Evolutionary conservation across 2,888 invertebrate genomes (phyloP).

Genomic region (Drosophila multiciliata): DNA sequence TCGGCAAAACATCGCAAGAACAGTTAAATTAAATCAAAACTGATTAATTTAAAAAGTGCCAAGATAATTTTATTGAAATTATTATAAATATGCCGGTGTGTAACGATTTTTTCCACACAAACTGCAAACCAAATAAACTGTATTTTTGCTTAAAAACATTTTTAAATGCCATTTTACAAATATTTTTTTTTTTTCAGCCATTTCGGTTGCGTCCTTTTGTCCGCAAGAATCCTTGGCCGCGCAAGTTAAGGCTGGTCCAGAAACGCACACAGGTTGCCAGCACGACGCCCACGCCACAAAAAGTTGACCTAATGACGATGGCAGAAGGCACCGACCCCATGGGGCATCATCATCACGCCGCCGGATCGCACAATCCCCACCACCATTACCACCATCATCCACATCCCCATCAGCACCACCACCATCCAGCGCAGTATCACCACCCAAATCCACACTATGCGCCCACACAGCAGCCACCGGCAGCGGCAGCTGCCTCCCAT

Average conservation of each 20-base stretch:
- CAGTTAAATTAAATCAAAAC: too few relatives aligned
- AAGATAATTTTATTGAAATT: neutral
- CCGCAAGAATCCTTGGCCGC: constrained; percentile 63
- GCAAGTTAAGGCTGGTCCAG: constrained; percentile 45
- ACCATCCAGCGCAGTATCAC: constrained; percentile 64
- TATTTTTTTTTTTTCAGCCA: constrained; percentile 51
- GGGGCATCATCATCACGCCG: constrained; percentile 85
- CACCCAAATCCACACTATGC: constrained; percentile 66
- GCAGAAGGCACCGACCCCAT: constrained; percentile 89
- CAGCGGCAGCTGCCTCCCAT: constrained; percentile 53
- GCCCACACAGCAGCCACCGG: constrained; percentile 54
- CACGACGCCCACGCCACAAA: constrained; percentile 66
- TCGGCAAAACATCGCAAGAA: neutral
- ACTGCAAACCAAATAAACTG: neutral
- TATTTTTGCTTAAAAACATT: neutral
- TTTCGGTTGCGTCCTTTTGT: constrained; percentile 35
- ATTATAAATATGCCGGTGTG: constrained; percentile 37
- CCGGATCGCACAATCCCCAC: constrained; percentile 83
- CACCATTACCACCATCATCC: constrained; percentile 80
- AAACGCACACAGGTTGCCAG: constrained; percentile 39
- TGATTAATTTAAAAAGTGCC: neutral
- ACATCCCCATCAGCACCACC: constrained; percentile 69
- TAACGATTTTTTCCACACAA: neutral
- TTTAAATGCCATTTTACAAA: neutral
- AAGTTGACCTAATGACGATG: constrained; percentile 89